Percentiles rank a stretch among this genome's conserved stretches.
phyloP scores from a whole-genome alignment of 2,797 vertebrate genomes.

The Falco concolor region DNA sequence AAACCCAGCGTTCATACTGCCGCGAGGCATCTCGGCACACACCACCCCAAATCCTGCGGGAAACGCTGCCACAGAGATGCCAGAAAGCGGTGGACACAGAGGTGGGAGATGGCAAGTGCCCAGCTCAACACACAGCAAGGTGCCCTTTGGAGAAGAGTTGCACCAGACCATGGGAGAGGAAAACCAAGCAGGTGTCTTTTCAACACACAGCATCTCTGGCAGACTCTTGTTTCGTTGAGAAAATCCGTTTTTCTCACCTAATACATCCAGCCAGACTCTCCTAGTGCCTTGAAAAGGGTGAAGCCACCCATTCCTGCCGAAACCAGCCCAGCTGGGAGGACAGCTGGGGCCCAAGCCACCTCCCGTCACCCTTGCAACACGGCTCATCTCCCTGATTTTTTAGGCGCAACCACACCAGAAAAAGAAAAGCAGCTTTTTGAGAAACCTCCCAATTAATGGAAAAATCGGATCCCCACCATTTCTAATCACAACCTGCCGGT shows the following conservation, averaged over 20 bases:
- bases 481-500: neutral
- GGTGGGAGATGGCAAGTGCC: neutral
- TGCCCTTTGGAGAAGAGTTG: neutral
- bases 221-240: neutral
- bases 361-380: fast-evolving
- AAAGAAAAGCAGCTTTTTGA: neutral
- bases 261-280: neutral
- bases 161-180: neutral
- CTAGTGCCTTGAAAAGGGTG: neutral
- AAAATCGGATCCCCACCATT: neutral
- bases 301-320: neutral
- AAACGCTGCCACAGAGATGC: fast-evolving
- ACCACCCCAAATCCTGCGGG: neutral
- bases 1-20: neutral
- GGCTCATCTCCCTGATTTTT: neutral
- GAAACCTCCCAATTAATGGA: neutral
- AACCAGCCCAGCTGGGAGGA: neutral
- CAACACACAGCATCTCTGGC: neutral
- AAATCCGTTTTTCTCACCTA: neutral
- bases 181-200: neutral
- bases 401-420: neutral
- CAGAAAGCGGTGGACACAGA: neutral
- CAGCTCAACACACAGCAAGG: neutral
- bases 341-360: neutral
- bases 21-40: fast-evolving